Percentiles rank a stretch among this genome's conserved stretches.
Conservation (phyloP, 2,888 invertebrate species). For the Acleris sparsana region DNA sequence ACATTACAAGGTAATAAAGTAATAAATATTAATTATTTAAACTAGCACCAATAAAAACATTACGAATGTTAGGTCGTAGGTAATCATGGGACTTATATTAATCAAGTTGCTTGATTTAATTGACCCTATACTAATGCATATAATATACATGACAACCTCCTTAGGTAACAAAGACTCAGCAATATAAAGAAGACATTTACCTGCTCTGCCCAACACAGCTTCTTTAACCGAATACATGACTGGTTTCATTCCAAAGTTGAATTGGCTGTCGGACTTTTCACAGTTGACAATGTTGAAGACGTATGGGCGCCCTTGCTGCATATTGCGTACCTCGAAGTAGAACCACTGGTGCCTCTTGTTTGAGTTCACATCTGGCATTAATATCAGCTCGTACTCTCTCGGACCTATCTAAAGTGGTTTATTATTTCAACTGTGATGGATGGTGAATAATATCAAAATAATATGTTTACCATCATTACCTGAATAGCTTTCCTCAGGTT, state of each 20-base stretch:
- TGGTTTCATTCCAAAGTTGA: constrained; percentile 95
- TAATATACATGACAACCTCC: no score
- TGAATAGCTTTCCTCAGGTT: constrained; percentile 92
- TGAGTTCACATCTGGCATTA: constrained; percentile 93
- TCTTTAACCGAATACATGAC: constrained; percentile 92
- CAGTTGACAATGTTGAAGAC: constrained; percentile 94
- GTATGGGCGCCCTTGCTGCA: constrained; percentile 87
- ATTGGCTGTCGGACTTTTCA: constrained; percentile 93
- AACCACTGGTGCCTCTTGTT: constrained; percentile 93
- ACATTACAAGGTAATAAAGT: no score
- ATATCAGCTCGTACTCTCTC: constrained; percentile 91
- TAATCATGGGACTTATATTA: no score
- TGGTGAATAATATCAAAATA: neutral
- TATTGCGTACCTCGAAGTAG: constrained; percentile 93
- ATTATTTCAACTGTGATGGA: constrained; percentile 11
- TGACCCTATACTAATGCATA: no score
- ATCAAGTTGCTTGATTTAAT: no score
- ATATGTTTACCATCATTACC: constrained; percentile 62
- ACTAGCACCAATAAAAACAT: no score
- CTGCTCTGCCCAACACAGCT: constrained; percentile 81
- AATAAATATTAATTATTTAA: no score
- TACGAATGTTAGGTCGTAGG: no score
- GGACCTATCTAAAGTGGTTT: constrained; percentile 85
- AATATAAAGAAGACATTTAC: constrained; percentile 48
- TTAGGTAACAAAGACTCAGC: neutral